Evolutionary conservation across 1,140 invertebrate species (phyloP).

Genomic region (Subanguina moxae): DNA sequence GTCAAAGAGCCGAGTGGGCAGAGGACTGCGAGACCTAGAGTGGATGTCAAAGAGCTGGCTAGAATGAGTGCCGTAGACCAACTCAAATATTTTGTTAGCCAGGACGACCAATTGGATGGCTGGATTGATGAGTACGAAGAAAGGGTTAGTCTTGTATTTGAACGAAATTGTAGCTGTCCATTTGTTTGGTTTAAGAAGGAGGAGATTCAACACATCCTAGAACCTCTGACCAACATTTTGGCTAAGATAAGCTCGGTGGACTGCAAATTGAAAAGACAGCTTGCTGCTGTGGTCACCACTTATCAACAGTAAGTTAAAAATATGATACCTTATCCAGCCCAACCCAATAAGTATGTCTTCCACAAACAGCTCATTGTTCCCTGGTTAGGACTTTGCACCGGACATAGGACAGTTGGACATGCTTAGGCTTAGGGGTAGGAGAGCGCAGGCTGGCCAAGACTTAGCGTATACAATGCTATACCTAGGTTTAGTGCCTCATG

Average conservation of each 20-base stretch:
- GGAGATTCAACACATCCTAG: background rate
- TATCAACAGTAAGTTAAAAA: background rate
- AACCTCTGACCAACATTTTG: background rate
- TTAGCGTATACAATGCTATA: too few relatives aligned
- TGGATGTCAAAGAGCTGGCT: background rate
- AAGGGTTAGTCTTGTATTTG: conserved; percentile 8
- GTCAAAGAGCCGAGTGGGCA: too few relatives aligned
- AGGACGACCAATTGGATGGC: background rate
- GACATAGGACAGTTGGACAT: too few relatives aligned
- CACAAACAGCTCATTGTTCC: too few relatives aligned
- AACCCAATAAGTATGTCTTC: too few relatives aligned
- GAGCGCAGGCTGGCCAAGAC: too few relatives aligned
- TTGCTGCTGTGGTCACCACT: background rate
- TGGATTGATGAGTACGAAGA: conserved; percentile 8
- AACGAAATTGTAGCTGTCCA: background rate
- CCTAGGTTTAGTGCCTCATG: too few relatives aligned
- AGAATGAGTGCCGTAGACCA: background rate
- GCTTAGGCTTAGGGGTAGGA: too few relatives aligned
- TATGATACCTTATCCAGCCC: too few relatives aligned
- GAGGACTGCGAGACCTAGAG: too few relatives aligned
- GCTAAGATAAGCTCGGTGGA: background rate
- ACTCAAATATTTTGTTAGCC: conserved; percentile 1
- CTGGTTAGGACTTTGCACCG: too few relatives aligned
- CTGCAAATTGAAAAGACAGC: background rate
- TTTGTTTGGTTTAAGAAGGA: background rate